Base-by-base conservation (phyloP, 2,113 vertebrate genomes). In the Lamprologus sp. region DNA sequence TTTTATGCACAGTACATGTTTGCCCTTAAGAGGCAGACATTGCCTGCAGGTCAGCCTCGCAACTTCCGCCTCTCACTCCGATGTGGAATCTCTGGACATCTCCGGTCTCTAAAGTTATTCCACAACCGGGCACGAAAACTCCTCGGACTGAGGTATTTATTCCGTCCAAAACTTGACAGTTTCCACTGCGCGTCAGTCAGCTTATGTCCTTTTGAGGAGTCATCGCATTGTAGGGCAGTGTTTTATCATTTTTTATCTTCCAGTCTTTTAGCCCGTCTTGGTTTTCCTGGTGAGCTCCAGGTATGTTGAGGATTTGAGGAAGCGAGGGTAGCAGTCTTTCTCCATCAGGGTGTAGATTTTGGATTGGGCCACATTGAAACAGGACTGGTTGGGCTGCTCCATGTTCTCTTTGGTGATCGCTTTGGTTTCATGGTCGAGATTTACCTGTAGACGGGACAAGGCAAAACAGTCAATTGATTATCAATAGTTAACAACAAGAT, bases 261-360 rank as follows among this genome's bases (percentile, higher is more conserved):
- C 13, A 49, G 6, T 23, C 4, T 10, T 2, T 93, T 90, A 94
- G 21, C 89, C 89, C 0, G 49, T 87, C 77, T 88, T 95, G 86
- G 81, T 65, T 73, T 95, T 90, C 65, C 90, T 94, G 82, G 81
- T 94, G 54, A 96, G 86, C 85, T 96, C 93, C 86, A 94, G 92
- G 91, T 96, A 96, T 3, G 63, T 84, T 5, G 93, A 49, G 49
- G 98, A 99, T 77, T 96, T 97, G 40, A 99, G 96, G 93, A 99
- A 99, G 12, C 98, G 97, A 1, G 97, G 97, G 80, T 98, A 99
- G 94, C 97, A 97, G 93, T 99, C 98, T 85, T 98, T 98, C 87
- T 99, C 98, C 98, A 99, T 99, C 90, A 99, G 96, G 83, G 94
- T 95, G 89, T 98, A 97, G 73, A 99, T 97, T 84, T 96, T 98